These are phyloP conservation scores for Phalanger gymnotis DNA, from an alignment of 2,797 vertebrate genomes.

Conservation along the genomic window DNA sequence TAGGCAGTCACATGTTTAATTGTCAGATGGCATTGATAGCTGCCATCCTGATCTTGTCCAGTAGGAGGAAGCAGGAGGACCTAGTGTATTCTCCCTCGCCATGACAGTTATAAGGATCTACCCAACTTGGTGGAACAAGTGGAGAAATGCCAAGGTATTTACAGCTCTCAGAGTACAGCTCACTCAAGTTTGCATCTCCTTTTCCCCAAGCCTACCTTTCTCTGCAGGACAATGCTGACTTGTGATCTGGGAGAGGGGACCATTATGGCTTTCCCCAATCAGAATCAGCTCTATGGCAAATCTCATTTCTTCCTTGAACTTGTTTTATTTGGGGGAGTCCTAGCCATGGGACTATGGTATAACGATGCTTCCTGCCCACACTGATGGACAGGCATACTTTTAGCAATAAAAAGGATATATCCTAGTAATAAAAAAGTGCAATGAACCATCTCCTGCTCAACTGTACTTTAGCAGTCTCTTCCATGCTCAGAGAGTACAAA, in stretches of 20 bases:
- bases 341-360: not conserved
- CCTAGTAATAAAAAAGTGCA: not conserved
- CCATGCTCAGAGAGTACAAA: not conserved
- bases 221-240: not conserved
- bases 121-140: not conserved
- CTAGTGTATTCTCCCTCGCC: not conserved
- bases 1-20: not conserved
- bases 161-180: not conserved
- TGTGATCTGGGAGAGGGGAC: not conserved
- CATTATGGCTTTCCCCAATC: not conserved
- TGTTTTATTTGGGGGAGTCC: not conserved
- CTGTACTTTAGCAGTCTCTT: not conserved
- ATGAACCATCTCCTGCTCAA: not conserved
- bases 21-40: not conserved
- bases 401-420: not conserved
- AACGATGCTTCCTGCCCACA: not conserved
- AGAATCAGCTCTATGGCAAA: not conserved
- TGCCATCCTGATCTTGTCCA: not conserved
- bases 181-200: not conserved
- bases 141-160: not conserved
- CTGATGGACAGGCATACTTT: not conserved
- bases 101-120: not conserved
- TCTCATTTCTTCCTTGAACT: not conserved
- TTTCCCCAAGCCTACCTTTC: not conserved
- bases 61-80: not conserved